Percentiles rank a stretch among this genome's conserved stretches.
Conservation (phyloP, 2,888 invertebrate genomes). For the Agrilus biguttatus region DNA sequence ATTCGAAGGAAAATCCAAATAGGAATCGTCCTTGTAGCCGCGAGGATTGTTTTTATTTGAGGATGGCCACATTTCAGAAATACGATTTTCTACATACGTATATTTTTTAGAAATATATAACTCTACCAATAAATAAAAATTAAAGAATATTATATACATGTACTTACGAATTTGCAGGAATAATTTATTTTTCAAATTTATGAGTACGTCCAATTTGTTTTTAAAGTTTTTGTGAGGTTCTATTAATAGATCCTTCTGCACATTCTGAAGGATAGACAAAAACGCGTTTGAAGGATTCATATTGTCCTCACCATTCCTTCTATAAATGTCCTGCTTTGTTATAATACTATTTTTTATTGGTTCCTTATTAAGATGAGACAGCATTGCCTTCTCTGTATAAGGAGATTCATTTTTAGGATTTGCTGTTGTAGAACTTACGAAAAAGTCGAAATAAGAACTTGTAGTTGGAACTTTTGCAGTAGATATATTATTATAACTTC, state of each 20-base stretch:
- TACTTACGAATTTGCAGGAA: slow-evolving; percentile 51
- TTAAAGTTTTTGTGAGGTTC: slow-evolving; percentile 27
- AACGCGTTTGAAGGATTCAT: slow-evolving; percentile 8
- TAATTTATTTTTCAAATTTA: slow-evolving; percentile 42
- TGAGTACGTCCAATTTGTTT: slow-evolving; percentile 44
- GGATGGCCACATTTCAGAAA: slow-evolving; percentile 12
- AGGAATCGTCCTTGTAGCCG: slow-evolving; percentile 22
- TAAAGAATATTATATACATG: slow-evolving; percentile 2
- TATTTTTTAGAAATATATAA: too few species aligned
- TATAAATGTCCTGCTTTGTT: slow-evolving; percentile 1
- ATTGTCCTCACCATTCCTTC: slow-evolving; percentile 5
- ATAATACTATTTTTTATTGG: not conserved
- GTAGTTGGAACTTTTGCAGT: too few species aligned
- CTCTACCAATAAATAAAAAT: too few species aligned
- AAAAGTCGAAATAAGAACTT: too few species aligned
- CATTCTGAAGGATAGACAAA: slow-evolving; percentile 16
- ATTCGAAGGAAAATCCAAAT: slow-evolving; percentile 63
- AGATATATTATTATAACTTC: too few species aligned
- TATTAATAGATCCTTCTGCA: slow-evolving; percentile 22
- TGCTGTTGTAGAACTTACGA: too few species aligned
- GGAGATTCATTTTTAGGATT: not conserved
- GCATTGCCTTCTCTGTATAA: not conserved
- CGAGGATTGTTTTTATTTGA: slow-evolving; percentile 13
- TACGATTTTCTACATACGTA: slow-evolving; percentile 16
- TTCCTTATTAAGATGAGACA: not conserved